Conservation (phyloP, 2,888 invertebrate genomes). For the Sminthurides aquaticus region DNA sequence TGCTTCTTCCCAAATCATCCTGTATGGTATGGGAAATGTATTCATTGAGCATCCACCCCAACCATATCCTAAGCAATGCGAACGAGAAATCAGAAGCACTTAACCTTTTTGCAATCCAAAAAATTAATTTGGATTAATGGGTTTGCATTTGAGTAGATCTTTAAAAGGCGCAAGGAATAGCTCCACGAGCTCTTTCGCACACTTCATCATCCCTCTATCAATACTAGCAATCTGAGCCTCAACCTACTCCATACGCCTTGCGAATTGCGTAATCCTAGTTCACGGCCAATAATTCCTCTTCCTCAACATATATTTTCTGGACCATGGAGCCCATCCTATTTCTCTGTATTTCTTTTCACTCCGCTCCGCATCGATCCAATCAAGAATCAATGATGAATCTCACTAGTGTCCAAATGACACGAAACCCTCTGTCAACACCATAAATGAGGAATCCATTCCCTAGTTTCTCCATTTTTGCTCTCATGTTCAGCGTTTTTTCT, state of each 20-base stretch:
- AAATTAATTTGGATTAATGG: conserved; percentile 6
- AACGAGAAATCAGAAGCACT: neutral
- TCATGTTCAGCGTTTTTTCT: neutral
- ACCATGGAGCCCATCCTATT: no score
- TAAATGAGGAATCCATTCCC: neutral
- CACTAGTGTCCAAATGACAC: neutral
- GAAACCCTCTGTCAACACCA: neutral
- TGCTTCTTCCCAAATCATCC: no score
- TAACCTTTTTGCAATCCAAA: neutral
- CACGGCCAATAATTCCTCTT: neutral
- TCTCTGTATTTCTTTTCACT: no score
- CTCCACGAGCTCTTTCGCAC: neutral
- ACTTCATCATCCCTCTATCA: neutral
- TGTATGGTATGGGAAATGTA: no score
- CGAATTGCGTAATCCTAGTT: neutral
- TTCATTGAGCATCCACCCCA: no score
- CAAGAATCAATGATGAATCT: neutral
- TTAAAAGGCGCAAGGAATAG: conserved; percentile 1
- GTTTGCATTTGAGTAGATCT: conserved; percentile 1
- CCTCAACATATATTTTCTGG: no score
- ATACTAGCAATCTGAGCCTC: neutral
- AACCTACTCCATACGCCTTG: neutral
- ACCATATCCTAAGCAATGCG: no score
- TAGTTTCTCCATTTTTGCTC: no score
- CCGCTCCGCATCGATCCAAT: no score